Conservation (phyloP, 2,888 invertebrate genomes). For the Dicyrtoma fusca region DNA sequence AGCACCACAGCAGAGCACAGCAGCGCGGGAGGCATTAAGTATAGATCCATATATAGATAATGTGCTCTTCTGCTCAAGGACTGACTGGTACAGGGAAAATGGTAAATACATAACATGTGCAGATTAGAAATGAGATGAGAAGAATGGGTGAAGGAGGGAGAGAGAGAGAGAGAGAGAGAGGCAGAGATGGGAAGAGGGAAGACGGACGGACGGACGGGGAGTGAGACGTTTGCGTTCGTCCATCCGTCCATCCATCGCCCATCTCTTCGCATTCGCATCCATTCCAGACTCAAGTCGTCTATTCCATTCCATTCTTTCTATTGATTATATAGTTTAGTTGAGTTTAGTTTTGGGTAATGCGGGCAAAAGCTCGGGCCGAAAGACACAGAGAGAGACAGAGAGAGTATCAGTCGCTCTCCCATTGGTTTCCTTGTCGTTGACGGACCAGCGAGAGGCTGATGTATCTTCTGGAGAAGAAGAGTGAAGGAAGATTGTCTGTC, state of each 20-base stretch:
- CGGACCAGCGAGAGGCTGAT: conserved; percentile 29
- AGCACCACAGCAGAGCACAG: no score
- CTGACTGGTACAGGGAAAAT: neutral
- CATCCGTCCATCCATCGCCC: neutral
- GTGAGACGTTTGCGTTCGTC: conserved; percentile 30
- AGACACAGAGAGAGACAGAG: no score
- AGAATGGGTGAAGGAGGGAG: conserved; percentile 21
- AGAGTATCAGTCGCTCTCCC: neutral
- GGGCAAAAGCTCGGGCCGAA: no score
- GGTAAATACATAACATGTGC: conserved; percentile 33
- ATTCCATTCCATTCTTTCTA: neutral
- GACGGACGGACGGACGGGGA: conserved; percentile 24
- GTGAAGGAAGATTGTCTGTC: conserved; percentile 8
- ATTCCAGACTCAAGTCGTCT: conserved; percentile 19
- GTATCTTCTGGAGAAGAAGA: neutral
- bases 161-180: conserved; percentile 23
- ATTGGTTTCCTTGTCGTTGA: conserved; percentile 15
- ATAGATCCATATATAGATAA: neutral
- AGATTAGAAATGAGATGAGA: conserved; percentile 36
- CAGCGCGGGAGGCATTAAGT: neutral
- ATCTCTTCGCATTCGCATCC: neutral
- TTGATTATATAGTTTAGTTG: conserved; percentile 29
- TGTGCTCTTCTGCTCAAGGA: neutral
- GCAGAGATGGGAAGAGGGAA: conserved; percentile 17
- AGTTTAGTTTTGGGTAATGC: conserved; percentile 28